These are phyloP conservation scores for Meiosimyza decipiens DNA, from an alignment of 2,888 invertebrate species.

Conservation along the genomic window DNA sequence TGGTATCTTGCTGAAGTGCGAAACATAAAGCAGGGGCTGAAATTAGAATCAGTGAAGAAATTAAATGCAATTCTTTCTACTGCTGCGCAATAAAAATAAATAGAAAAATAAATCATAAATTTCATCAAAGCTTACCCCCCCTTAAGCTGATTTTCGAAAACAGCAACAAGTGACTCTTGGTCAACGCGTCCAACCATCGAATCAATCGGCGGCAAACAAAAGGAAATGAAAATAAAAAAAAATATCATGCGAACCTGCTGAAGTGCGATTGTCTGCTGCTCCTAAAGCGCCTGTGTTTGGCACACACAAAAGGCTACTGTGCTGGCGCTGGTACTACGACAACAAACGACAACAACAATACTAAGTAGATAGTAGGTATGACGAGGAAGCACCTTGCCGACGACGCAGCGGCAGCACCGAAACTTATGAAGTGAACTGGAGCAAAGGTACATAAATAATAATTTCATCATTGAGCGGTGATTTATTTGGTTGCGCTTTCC, in stretches of 20 bases:
- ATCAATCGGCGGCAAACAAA: conserved; percentile 37
- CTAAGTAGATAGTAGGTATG: conserved; percentile 30
- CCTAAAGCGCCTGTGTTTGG: conserved; percentile 16
- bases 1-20: too few species aligned
- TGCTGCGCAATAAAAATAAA: too few species aligned
- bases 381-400: conserved; percentile 13
- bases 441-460: conserved; percentile 59
- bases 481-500: conserved; percentile 58
- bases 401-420: conserved; percentile 16
- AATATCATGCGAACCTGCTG: conserved; percentile 35
- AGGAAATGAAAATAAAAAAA: conserved; percentile 43
- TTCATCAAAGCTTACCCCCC: too few species aligned
- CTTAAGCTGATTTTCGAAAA: conserved; percentile 15
- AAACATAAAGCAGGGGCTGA: too few species aligned
- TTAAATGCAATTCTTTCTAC: too few species aligned
- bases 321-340: conserved; percentile 25
- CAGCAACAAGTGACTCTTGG: conserved; percentile 24
- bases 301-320: conserved; percentile 29
- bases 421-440: conserved; percentile 56
- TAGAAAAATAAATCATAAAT: too few species aligned
- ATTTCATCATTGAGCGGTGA: conserved; percentile 64
- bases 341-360: conserved; percentile 38
- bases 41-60: too few species aligned
- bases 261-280: conserved; percentile 35
- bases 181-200: conserved; percentile 39